Evolutionary conservation across 2,888 invertebrate genomes (phyloP).

Genomic region (Drosophila yooni): DNA sequence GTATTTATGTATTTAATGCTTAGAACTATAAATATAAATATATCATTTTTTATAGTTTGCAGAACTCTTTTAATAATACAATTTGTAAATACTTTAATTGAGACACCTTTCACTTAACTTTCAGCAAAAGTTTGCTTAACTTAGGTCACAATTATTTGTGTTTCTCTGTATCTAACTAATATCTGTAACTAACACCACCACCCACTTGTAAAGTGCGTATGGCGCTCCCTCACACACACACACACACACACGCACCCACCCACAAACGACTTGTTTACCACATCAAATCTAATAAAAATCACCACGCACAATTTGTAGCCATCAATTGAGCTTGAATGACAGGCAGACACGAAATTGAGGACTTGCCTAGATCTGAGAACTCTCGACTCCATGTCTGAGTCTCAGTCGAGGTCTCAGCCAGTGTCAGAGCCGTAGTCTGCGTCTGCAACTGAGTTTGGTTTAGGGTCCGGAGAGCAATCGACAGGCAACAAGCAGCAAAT

Average conservation of each 20-base stretch:
- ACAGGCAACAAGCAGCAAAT: constrained; percentile 11
- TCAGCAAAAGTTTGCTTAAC: neutral
- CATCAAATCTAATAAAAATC: constrained; percentile 69
- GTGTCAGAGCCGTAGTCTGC: neutral
- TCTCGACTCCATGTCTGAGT: neutral
- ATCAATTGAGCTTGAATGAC: constrained; percentile 59
- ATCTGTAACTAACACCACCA: neutral
- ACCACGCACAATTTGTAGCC: constrained; percentile 62
- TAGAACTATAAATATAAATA: neutral
- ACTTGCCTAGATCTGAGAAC: neutral
- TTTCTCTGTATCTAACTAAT: neutral
- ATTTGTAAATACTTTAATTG: neutral
- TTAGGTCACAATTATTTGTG: neutral
- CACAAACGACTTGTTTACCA: constrained; percentile 52
- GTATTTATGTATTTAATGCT: too few relatives aligned
- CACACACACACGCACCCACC: neutral
- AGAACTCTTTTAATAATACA: too few relatives aligned
- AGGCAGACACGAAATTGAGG: constrained; percentile 21
- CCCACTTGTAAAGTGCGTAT: neutral
- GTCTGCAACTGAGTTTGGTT: neutral
- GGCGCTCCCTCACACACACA: neutral
- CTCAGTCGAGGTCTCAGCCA: neutral
- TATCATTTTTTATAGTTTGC: neutral
- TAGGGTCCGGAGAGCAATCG: neutral
- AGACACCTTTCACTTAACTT: neutral